These are phyloP conservation scores for Burhinus bistriatus DNA, from an alignment of 2,113 vertebrate genomes.

Conservation along the genomic window DNA sequence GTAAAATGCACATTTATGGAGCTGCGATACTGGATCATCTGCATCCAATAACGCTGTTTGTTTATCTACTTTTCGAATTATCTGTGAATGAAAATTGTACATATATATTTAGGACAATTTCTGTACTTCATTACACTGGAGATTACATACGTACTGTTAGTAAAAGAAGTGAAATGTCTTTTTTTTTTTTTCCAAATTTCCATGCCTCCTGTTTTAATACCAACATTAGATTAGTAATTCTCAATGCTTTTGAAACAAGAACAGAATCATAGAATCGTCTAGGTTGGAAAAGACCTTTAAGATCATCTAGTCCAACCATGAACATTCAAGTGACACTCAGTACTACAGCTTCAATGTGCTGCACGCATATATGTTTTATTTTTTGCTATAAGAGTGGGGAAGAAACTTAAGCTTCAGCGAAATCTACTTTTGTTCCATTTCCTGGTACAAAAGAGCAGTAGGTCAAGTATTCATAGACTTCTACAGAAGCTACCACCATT, in stretches of 20 bases:
- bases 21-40: conserved; percentile 97
- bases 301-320: no score
- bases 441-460: neutral
- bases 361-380: neutral
- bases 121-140: neutral
- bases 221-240: neutral
- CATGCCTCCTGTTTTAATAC: neutral
- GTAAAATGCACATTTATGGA: conserved; percentile 99
- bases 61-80: conserved; percentile 99
- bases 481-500: neutral
- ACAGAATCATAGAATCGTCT: neutral
- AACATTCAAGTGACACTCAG: neutral
- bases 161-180: neutral
- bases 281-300: no score
- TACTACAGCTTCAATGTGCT: neutral
- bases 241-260: neutral
- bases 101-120: neutral
- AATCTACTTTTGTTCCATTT: neutral
- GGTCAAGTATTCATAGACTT: neutral
- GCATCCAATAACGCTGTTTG: conserved; percentile 97
- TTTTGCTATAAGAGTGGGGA: neutral
- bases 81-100: conserved; percentile 73
- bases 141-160: neutral
- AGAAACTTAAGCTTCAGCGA: neutral
- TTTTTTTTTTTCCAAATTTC: neutral